A percentile compares a stretch with the other conserved stretches of the same genome.
phyloP scores from a whole-genome alignment of 2,113 vertebrate species.

The Condylura cristata region DNA sequence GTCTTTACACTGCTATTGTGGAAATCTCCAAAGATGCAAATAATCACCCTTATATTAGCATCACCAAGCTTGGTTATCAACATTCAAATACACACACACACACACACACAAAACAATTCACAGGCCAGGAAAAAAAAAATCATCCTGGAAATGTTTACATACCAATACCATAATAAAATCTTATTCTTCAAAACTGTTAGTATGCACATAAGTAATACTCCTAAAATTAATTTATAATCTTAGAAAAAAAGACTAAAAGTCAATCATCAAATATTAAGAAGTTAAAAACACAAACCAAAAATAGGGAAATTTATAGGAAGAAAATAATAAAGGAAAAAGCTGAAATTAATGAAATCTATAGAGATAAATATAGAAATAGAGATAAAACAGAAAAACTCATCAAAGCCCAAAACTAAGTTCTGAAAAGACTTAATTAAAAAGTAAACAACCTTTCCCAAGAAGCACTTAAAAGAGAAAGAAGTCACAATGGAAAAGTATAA shows the following conservation, averaged over 20 bases:
- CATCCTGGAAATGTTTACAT: constrained; percentile 43
- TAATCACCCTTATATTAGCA: not conserved
- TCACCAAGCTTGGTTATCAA: not conserved
- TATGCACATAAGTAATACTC: not conserved
- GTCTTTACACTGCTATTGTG: constrained; percentile 10
- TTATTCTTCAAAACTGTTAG: not conserved
- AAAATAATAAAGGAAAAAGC: not conserved
- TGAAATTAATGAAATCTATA: not conserved
- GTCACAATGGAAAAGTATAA: not conserved
- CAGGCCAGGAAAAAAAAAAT: constrained; percentile 58
- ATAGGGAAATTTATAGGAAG: not conserved
- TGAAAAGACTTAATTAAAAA: constrained; percentile 19
- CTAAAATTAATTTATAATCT: not conserved
- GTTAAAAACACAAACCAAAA: not conserved
- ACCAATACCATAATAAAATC: not conserved
- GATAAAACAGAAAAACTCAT: not conserved
- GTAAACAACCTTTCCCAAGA: not conserved
- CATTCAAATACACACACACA: not conserved
- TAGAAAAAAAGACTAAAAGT: not conserved
- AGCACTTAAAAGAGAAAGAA: not conserved
- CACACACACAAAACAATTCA: not conserved
- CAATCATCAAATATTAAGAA: constrained; percentile 9
- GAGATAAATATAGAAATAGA: too few species aligned
- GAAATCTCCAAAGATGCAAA: constrained; percentile 27
- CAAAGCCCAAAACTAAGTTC: not conserved